A percentile compares a stretch with the other conserved stretches of the same genome.
These are phyloP conservation scores for Synergus laeviventris DNA, from an alignment of 2,888 invertebrate species.

Conservation along the genomic window DNA sequence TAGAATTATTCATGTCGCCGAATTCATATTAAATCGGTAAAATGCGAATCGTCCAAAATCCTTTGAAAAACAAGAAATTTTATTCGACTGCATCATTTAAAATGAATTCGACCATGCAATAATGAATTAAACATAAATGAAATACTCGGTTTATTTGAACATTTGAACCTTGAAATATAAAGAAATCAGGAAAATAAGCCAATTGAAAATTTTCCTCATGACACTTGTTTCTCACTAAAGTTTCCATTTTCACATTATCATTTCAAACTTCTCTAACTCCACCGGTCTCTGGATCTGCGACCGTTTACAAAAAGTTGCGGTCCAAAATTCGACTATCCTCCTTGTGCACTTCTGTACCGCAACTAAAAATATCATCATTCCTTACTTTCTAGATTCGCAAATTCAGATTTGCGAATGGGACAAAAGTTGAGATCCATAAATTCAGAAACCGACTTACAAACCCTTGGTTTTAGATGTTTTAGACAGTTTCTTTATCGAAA, in stretches of 20 bases:
- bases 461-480: background rate
- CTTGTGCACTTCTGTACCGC: background rate
- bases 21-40: too few relatives aligned
- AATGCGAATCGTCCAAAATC: too few relatives aligned
- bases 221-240: background rate
- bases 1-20: too few relatives aligned
- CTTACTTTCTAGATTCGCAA: constrained; percentile 20
- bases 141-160: background rate
- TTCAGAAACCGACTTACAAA: constrained; percentile 3
- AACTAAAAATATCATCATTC: background rate
- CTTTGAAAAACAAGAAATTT: too few relatives aligned
- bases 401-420: background rate
- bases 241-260: background rate
- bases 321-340: background rate
- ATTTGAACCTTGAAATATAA: background rate
- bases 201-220: background rate
- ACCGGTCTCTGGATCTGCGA: constrained; percentile 6
- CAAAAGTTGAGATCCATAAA: constrained; percentile 33
- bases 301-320: background rate
- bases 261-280: constrained; percentile 2
- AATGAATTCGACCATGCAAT: too few relatives aligned
- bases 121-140: too few relatives aligned
- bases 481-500: background rate
- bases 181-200: background rate
- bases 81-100: too few relatives aligned